Evolutionary conservation across 2,797 vertebrate genomes (phyloP), one percentile per base, ranked within the genome.

Genomic region (Peromyscus melanophrys): DNA sequence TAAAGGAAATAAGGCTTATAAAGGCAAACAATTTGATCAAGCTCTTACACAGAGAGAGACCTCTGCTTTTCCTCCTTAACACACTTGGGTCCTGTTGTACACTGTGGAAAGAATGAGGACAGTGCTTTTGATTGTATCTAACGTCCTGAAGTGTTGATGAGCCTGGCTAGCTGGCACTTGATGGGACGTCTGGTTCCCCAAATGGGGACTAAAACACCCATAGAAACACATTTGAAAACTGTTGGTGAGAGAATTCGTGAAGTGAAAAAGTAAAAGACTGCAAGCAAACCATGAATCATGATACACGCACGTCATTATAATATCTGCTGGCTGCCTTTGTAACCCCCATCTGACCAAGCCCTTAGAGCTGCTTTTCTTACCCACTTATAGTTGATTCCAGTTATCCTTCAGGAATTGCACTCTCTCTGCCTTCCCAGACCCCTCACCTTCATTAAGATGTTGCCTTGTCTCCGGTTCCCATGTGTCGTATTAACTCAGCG

Each of bases 81-180:
- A 80, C 61, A 43, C 23, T 27, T 46, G 63, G 34, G 25, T n/a
- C 31, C 71, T 6, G 13, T n/a, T 16, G 0, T 49, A 37, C 4
- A 57, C 83, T 73, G 31, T 23, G 71, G 67, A 40, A 82, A 52
- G 65, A 88, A 78, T 78, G 61, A 92, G 25, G 80, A 17, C 52
- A 27, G 43, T 49, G 21, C 46, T 52, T 57, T 93, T 90, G 34
- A 69, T 43, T 80, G 0, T 69, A 46, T 21, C 65, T 89, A 37
- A 88, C 90, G 93, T 63, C 75, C 90, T 86, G 76, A 85, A 90
- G 59, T 55, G 77, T 85, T 97, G 83, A 94, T 52, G 49, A 73
- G 80, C 94, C 6, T 3, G 31, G 49, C 46, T 76, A 34, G 84
- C 40, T 91, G 92, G 37, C 75, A 31, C 69, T 29, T 93, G 69